These are phyloP conservation scores for Cryptops parisi DNA, from an alignment of 2,888 invertebrate genomes.

Conservation along the genomic window DNA sequence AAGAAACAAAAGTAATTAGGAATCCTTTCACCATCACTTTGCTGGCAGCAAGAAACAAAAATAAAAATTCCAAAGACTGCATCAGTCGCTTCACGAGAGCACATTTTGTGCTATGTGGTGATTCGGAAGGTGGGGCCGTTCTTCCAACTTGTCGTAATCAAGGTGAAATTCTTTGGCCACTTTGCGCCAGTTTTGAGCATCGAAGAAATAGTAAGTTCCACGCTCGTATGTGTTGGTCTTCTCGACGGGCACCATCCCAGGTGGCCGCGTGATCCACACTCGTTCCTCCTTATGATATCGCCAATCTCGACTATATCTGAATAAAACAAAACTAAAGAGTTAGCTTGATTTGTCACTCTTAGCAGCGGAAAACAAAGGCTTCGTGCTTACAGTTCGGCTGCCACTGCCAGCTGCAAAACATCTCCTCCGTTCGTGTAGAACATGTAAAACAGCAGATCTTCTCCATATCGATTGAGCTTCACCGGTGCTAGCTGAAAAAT, in stretches of 20 bases:
- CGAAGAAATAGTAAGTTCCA: slow-evolving; percentile 99
- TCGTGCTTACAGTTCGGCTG: slow-evolving; percentile 74
- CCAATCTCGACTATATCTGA: slow-evolving; percentile 95
- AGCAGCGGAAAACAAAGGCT: neutral
- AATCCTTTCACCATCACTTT: too few species aligned
- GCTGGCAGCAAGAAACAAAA: too few species aligned
- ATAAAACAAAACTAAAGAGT: slow-evolving; percentile 18
- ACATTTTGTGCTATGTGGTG: slow-evolving; percentile 5
- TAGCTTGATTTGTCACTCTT: neutral
- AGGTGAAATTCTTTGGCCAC: slow-evolving; percentile 97
- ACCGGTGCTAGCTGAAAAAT: slow-evolving; percentile 64
- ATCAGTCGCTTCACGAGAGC: neutral
- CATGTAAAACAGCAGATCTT: slow-evolving; percentile 96
- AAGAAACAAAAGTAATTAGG: too few species aligned
- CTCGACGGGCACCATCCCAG: slow-evolving; percentile 83
- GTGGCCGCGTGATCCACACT: slow-evolving; percentile 97
- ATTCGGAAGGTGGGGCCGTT: slow-evolving; percentile 58
- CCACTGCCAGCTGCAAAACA: slow-evolving; percentile 93
- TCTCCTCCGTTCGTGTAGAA: slow-evolving; percentile 99
- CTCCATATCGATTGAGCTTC: slow-evolving; percentile 92
- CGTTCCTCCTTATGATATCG: slow-evolving; percentile 98
- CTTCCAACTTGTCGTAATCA: slow-evolving; percentile 98
- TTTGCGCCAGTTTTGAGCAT: slow-evolving; percentile 98
- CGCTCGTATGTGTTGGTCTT: slow-evolving; percentile 94
- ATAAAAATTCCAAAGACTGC: too few species aligned